Percentiles rank a stretch among this genome's conserved stretches.
phyloP scores from a whole-genome alignment of 2,888 invertebrate species.

The Anarsia innoxiella region DNA sequence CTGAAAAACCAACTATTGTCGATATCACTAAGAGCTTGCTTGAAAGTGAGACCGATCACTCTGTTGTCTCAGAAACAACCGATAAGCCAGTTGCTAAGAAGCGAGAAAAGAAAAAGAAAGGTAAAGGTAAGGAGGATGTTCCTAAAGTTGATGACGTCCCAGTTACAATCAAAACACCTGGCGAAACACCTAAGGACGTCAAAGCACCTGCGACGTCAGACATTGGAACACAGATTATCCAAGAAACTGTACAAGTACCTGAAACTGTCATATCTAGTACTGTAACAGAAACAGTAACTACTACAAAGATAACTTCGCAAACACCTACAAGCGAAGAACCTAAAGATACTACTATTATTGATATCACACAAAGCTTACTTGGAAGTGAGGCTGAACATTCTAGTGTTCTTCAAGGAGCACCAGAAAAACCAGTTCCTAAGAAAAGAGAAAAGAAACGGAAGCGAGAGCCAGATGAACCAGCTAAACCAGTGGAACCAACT shows the following conservation, averaged over 20 bases:
- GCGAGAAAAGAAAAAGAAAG: conserved; percentile 12
- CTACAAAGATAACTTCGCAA: conserved; percentile 8
- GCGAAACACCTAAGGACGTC: neutral
- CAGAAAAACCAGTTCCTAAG: conserved; percentile 10
- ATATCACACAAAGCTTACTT: conserved; percentile 32
- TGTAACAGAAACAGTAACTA: conserved; percentile 10
- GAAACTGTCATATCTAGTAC: conserved; percentile 16
- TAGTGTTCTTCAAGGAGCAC: conserved; percentile 16
- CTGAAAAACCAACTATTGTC: conserved; percentile 6
- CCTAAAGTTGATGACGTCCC: conserved; percentile 1
- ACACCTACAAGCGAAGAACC: conserved; percentile 12
- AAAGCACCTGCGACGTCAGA: conserved; percentile 4
- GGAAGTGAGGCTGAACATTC: conserved; percentile 36
- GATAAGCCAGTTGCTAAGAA: conserved; percentile 12
- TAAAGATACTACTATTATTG: conserved; percentile 23
- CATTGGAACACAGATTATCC: conserved; percentile 19
- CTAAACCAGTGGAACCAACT: conserved; percentile 18
- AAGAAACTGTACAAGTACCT: conserved; percentile 21
- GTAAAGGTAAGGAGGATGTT: neutral
- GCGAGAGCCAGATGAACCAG: conserved; percentile 13
- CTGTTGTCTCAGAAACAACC: neutral
- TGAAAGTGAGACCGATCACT: conserved; percentile 17
- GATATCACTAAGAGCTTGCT: conserved; percentile 17
- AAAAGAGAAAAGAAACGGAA: conserved; percentile 7
- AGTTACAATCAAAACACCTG: no score